Evolutionary conservation across 1,140 invertebrate genomes (phyloP), one percentile per base, ranked within the genome.

Genomic region (Drosophila bocki): DNA sequence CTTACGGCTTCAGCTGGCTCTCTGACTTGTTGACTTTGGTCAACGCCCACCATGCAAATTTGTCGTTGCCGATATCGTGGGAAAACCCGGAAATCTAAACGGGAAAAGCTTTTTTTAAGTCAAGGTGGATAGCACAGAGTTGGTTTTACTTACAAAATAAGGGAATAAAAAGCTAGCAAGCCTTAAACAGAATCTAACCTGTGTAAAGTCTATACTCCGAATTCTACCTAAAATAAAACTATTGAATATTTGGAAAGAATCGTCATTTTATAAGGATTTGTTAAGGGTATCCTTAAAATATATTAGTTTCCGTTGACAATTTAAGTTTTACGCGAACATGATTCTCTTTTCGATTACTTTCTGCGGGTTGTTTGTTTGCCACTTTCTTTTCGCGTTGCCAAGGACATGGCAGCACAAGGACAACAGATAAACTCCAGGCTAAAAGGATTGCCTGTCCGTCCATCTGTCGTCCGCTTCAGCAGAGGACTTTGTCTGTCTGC

Each of bases 1-100:
- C 71, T 67, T 32, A 32, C 22, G 26, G 71, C 62, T 54, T 37
- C 17, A 67, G 33, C 35, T 42, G 69, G 22, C 50, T 72, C 39
- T 29, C 37, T 42, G 45, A 35, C 63, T 71, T 60, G 58, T 82
- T 68, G 71, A 69, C 60, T 69, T 76, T 80, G 71, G 71, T 45
- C 63, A 69, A 75, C 78, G 71, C 78, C 63, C 79, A 81, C 65
- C 61, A n/a, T 32, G 69, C 72, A 64, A 82, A 82, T 70, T 64
- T 76, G 61, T 80, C 77, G 41, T 47, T 58, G 56, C 22, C 26
- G 22, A 58, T 75, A 54, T 76, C 54, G 69, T 69, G 57, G 45
- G 62, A 69, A 80, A 61, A 58, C 11, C 48, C 62, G 39, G 29
- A 51, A 44, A 51, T 12, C 35, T 33, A 26, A 42, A n/a, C 9